phyloP scores from a whole-genome alignment of 1,140 invertebrate genomes.

The Frieseomelitta varia region DNA sequence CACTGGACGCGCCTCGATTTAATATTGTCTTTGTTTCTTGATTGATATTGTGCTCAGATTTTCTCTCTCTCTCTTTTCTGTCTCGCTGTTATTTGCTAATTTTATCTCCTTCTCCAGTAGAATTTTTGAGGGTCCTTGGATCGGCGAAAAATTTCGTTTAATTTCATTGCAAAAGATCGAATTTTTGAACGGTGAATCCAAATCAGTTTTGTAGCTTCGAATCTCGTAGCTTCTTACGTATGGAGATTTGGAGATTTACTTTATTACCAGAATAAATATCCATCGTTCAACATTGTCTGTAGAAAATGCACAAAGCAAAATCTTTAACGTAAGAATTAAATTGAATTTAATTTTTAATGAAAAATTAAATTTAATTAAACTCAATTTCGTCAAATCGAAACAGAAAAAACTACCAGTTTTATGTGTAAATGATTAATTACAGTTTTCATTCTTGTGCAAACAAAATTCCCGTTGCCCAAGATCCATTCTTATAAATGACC shows the following conservation, averaged over 20 bases:
- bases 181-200: no score
- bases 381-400: no score
- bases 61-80: not conserved
- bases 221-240: no score
- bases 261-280: no score
- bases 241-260: no score
- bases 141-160: not conserved
- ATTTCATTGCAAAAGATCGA: no score
- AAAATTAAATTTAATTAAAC: no score
- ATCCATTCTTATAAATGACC: not conserved
- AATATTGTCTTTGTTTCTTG: not conserved
- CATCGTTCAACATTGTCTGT: no score
- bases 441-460: not conserved
- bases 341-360: no score
- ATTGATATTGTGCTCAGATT: not conserved
- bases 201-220: no score
- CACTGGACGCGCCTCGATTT: not conserved
- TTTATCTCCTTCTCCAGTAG: not conserved
- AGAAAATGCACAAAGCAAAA: no score
- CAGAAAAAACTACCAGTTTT: not conserved
- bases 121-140: not conserved
- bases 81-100: not conserved
- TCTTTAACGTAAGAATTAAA: no score
- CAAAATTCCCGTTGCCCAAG: not conserved
- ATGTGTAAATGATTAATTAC: not conserved